Base-by-base conservation (phyloP, 2,113 vertebrate species). In the Bungarus multicinctus region DNA sequence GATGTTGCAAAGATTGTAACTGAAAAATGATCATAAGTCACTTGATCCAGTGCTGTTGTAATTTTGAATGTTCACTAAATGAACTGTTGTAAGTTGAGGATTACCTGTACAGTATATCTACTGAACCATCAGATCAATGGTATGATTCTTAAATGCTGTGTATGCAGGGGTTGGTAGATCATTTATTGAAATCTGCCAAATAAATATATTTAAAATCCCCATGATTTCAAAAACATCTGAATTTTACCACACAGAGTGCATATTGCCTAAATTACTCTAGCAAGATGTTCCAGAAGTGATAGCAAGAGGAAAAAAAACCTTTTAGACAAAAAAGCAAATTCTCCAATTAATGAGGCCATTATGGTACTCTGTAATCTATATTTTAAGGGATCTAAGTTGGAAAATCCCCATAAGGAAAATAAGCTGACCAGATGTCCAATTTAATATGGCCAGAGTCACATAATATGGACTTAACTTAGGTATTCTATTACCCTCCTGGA, bases 341-440 rank as follows among this genome's bases (percentile, higher is more conserved):
- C 55, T 87, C 14, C 47, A 22, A 22, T 22, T 90, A 90, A 93
- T 64, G 81, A 93, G 45, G 89, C 54, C 45, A 58, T 85, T 86
- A 20, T 87, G 81, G 81, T 81, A 64, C 89, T 53, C 23, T 93
- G 88, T 55, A 43, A 58, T 90, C 45, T 90, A n/a, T 90, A 87
- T 89, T 90, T 93, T 93, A 85, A 90, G 54, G 45, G 55, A 90
- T 8, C 23, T 86, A 93, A 90, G 89, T 90, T 90, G 74, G 89
- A 89, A 93, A 90, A 64, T n/a, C 52, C 89, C 60, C 89, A 87
- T 30, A 64, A 90, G 60, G 55, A 89, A 90, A 50, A 14, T 86
- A 64, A 60, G 22, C 25, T 16, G 52, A 27, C 54, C 74, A 90
- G 52, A 90, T 64, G 89, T 87, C 74, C 89, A 64, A 22, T 90